These are phyloP conservation scores for Cotesia typhae DNA, from an alignment of 1,140 invertebrate genomes.

Conservation along the genomic window DNA sequence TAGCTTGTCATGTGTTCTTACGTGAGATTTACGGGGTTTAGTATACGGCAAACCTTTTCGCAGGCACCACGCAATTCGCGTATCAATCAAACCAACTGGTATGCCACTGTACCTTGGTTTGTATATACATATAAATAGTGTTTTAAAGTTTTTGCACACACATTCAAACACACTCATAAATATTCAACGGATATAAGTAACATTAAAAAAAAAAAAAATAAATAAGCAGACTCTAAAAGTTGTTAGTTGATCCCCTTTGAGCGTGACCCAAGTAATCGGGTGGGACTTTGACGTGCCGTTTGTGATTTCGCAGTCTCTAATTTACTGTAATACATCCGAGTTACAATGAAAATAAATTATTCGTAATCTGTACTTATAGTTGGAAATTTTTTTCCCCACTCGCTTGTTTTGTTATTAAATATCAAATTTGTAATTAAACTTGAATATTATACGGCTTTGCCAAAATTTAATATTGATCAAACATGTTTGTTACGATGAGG, in stretches of 20 bases:
- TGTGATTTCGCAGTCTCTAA: conserved; percentile 26
- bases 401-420: no score
- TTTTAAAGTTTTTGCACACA: conserved; percentile 3
- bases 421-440: no score
- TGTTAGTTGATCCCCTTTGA: conserved; percentile 24
- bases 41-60: conserved; percentile 35
- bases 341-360: conserved; percentile 5
- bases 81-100: conserved; percentile 40
- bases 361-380: neutral
- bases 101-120: neutral
- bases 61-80: conserved; percentile 42
- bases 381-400: neutral
- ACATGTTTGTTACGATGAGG: no score
- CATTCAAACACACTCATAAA: neutral
- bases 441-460: no score
- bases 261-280: conserved; percentile 21
- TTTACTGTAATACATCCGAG: conserved; percentile 12
- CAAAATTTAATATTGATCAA: no score
- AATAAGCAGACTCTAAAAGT: neutral
- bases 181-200: neutral
- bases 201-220: neutral
- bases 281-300: neutral
- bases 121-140: neutral
- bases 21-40: no score
- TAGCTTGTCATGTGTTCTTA: no score